Conservation (phyloP, 2,113 vertebrate species). For the Taurulus bubalis region DNA sequence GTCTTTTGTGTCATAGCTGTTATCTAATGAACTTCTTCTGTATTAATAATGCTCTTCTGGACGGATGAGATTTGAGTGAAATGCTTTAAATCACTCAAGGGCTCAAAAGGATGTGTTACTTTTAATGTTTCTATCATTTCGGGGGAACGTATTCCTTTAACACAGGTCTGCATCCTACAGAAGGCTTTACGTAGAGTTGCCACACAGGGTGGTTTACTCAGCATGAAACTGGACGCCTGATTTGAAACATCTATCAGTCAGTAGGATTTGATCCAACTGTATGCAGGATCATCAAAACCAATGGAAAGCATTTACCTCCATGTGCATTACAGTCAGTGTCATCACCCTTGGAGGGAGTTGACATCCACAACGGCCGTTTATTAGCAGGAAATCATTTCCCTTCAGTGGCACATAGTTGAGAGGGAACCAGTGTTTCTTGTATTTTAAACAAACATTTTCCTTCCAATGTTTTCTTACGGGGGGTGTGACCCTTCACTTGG, state of each 20-base stretch:
- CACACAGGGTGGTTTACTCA: background rate
- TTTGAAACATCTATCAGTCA: background rate
- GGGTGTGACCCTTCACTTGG: background rate
- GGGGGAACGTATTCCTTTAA: too few relatives aligned
- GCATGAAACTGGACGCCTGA: background rate
- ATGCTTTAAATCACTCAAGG: background rate
- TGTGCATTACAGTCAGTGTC: background rate
- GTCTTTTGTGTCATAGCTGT: background rate
- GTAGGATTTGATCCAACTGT: background rate
- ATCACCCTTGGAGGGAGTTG: too few relatives aligned
- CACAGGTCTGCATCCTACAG: background rate
- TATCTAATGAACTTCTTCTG: background rate
- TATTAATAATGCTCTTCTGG: background rate
- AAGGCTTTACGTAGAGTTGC: background rate
- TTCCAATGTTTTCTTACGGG: background rate
- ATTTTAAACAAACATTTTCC: background rate
- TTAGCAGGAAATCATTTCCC: background rate
- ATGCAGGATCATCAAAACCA: background rate
- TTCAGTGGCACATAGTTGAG: background rate
- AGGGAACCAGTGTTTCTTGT: background rate
- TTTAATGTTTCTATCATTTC: background rate
- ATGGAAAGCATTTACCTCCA: background rate
- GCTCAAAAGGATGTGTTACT: background rate
- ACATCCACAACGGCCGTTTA: background rate
- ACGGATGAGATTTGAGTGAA: background rate